These are phyloP conservation scores for Trissolcus brochymenae DNA, from an alignment of 2,888 invertebrate species.

Conservation along the genomic window DNA sequence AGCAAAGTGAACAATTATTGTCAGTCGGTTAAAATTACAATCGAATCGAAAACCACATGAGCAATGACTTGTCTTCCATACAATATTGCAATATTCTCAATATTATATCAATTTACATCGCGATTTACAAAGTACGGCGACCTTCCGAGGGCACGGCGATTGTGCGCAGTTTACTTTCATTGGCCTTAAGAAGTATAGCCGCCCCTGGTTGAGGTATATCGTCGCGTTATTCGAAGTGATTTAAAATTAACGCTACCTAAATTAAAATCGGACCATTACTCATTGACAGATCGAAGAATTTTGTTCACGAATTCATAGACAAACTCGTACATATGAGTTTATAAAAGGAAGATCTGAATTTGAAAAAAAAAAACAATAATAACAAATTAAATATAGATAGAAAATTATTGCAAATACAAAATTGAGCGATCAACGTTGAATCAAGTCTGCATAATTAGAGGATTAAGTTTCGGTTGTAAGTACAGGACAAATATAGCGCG, in stretches of 20 bases:
- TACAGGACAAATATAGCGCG: too few species aligned
- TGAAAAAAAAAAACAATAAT: too few species aligned
- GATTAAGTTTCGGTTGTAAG: too few species aligned
- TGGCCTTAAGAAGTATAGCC: slow-evolving; percentile 42
- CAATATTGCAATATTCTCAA: slow-evolving; percentile 13
- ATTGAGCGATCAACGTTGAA: too few species aligned
- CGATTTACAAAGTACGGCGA: slow-evolving; percentile 15
- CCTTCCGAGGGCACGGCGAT: slow-evolving; percentile 26
- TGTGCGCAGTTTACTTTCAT: slow-evolving; percentile 48
- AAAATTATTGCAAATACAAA: too few species aligned
- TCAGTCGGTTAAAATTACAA: slow-evolving; percentile 23
- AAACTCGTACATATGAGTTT: too few species aligned
- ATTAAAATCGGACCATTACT: slow-evolving; percentile 28
- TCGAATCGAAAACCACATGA: too few species aligned
- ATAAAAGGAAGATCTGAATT: too few species aligned
- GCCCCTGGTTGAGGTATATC: slow-evolving; percentile 46
- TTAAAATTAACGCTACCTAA: slow-evolving; percentile 16
- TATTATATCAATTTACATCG: slow-evolving; percentile 1
- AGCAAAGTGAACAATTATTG: slow-evolving; percentile 29
- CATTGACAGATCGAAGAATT: neutral
- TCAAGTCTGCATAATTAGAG: too few species aligned
- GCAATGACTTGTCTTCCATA: slow-evolving; percentile 18
- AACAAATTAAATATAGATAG: too few species aligned
- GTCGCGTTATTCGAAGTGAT: slow-evolving; percentile 15
- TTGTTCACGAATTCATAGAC: neutral